Percentiles rank a stretch among this genome's conserved stretches.
phyloP scores from a whole-genome alignment of 2,888 invertebrate genomes.

The Alloscopus bannaensis region DNA sequence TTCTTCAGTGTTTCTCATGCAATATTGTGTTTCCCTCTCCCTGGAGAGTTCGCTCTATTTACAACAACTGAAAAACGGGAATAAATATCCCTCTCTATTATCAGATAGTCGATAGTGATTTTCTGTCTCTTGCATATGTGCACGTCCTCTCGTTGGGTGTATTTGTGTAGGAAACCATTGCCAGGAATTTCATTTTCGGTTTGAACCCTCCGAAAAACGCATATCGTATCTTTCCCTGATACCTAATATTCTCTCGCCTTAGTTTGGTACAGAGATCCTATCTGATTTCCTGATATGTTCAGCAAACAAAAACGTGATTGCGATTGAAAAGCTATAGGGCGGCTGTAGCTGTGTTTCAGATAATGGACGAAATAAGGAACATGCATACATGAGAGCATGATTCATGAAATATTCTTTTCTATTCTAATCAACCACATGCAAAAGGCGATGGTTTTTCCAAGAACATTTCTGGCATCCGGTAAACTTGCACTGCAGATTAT shows the following conservation, averaged over 20 bases:
- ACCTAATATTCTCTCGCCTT: too few relatives aligned
- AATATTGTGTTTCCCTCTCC: conserved; percentile 23
- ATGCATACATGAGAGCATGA: too few relatives aligned
- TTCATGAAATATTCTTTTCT: too few relatives aligned
- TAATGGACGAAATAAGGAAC: too few relatives aligned
- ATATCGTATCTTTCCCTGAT: too few relatives aligned
- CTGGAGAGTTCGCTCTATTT: conserved; percentile 18
- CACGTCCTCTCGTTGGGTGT: background rate
- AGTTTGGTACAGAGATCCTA: too few relatives aligned
- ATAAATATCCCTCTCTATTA: conserved; percentile 12
- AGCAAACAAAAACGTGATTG: too few relatives aligned
- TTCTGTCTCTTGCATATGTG: background rate
- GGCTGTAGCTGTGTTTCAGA: too few relatives aligned
- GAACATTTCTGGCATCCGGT: conserved; percentile 58
- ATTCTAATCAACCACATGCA: too few relatives aligned
- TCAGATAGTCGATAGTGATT: background rate
- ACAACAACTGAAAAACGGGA: background rate
- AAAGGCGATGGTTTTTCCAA: conserved; percentile 22
- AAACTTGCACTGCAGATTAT: background rate
- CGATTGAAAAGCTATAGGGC: too few relatives aligned
- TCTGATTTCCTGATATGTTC: too few relatives aligned
- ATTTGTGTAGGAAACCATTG: background rate
- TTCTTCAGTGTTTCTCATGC: too few relatives aligned
- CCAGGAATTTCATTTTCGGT: conserved; percentile 40
- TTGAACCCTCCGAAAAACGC: background rate